Evolutionary conservation across 2,797 vertebrate species (phyloP), one percentile per base, ranked within the genome.

Genomic region (Borostomias antarcticus): DNA sequence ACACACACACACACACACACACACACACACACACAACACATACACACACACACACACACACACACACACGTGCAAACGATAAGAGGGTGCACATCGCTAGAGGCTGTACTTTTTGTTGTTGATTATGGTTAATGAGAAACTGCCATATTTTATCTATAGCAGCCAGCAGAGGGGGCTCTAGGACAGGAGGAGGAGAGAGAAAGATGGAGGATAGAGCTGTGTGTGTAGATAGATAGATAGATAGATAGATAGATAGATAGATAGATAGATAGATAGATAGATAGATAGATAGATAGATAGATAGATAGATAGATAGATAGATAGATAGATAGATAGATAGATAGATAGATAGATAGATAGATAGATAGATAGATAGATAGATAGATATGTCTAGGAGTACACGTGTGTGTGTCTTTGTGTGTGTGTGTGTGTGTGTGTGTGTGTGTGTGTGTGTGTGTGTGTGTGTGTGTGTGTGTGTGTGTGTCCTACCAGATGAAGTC

Each of bases 401-500:
- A n/a, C n/a, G n/a, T n/a, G n/a, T n/a, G n/a, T n/a, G n/a, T n/a
- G n/a, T n/a, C n/a, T n/a, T n/a, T n/a, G n/a, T n/a, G n/a, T n/a
- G n/a, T n/a, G n/a, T n/a, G n/a, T n/a, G n/a, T n/a, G 29, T 60
- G 58, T 69, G 52, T 45, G 69, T 50, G 19, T 26, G 32, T 35
- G 30, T 59, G 50, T 60, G 40, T 62, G 53, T 59, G 50, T 51
- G 51, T 45, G 59, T 50, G 60, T 54, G 43, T 32, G 47, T 51
- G 67, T 77, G 37, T 2, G 47, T 52, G 28, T 48, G 19, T 13
- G 9, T 28, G 56, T 28, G 48, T 43, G 30, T 63, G 28, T 47
- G 68, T 64, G 13, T 26, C 86, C 75, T 92, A 99, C 97, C 97
- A 99, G 93, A 98, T 98, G 77, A 99, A 98, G 79, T 99, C 97